Conservation (phyloP, 2,888 invertebrate genomes). For the Tolmerus cingulatus region DNA sequence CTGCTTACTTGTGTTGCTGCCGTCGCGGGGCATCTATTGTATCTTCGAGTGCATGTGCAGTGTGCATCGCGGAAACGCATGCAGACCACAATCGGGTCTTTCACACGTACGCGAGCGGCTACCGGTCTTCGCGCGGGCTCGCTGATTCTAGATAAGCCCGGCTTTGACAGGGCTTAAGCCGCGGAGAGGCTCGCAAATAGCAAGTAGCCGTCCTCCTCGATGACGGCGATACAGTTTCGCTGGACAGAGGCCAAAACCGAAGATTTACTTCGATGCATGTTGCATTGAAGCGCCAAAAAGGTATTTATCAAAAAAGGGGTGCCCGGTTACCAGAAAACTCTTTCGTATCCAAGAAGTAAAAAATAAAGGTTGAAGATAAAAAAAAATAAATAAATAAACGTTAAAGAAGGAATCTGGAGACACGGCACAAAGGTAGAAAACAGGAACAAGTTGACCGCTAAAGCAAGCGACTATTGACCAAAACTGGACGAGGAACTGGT, state of each 20-base stretch:
- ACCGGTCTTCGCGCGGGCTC: neutral
- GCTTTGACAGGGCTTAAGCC: neutral
- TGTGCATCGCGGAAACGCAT: neutral
- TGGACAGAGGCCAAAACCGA: neutral
- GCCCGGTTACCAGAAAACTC: neutral
- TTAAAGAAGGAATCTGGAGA: neutral
- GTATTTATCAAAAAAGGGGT: neutral
- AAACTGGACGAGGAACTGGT: conserved; percentile 32
- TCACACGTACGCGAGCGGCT: neutral
- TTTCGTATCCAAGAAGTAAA: neutral
- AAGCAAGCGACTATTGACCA: conserved; percentile 26
- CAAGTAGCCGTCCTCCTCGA: neutral
- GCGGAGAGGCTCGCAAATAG: neutral
- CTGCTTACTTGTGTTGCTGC: neutral
- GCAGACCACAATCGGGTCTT: neutral
- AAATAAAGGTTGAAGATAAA: neutral
- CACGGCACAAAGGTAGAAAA: neutral
- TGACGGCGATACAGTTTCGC: neutral
- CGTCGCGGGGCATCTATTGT: neutral
- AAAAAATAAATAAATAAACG: neutral
- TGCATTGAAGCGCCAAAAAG: neutral
- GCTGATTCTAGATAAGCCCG: neutral
- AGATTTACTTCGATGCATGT: neutral
- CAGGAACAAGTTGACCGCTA: conserved; percentile 36
- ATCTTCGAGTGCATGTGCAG: neutral